These are phyloP conservation scores for Lepisosteus oculatus DNA, from an alignment of 2,113 vertebrate genomes.

Conservation along the genomic window DNA sequence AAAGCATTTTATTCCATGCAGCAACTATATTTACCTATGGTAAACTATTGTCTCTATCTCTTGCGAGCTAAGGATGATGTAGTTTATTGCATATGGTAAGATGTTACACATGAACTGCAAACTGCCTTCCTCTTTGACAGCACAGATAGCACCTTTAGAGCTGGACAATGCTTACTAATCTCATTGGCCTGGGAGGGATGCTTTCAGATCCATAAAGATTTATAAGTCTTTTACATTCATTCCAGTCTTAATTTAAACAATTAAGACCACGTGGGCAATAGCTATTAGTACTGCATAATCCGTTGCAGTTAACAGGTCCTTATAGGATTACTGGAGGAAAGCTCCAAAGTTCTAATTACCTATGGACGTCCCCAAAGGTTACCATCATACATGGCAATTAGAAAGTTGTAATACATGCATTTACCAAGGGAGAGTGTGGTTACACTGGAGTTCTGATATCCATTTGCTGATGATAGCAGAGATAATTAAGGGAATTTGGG, in stretches of 20 bases:
- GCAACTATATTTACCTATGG: too few species aligned
- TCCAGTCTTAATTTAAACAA: constrained; percentile 70
- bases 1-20: too few species aligned
- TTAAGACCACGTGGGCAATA: constrained; percentile 35
- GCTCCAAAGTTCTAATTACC: constrained; percentile 70
- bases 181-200: not conserved
- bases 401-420: constrained; percentile 56
- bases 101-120: too few species aligned
- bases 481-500: not conserved
- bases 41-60: too few species aligned
- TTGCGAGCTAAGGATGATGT: too few species aligned
- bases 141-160: not conserved
- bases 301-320: constrained; percentile 64
- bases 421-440: constrained; percentile 60
- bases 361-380: constrained; percentile 61
- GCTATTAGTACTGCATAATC: constrained; percentile 63
- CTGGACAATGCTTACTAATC: not conserved
- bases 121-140: not conserved
- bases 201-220: constrained; percentile 21
- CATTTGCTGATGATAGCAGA: constrained; percentile 44
- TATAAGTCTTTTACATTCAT: constrained; percentile 38
- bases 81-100: too few species aligned
- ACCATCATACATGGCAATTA: constrained; percentile 63
- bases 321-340: constrained; percentile 58
- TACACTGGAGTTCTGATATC: constrained; percentile 58